A percentile compares a stretch with the other conserved stretches of the same genome.
Evolutionary conservation across 2,113 vertebrate species (phyloP).

Genomic region (Xiphias gladius): DNA sequence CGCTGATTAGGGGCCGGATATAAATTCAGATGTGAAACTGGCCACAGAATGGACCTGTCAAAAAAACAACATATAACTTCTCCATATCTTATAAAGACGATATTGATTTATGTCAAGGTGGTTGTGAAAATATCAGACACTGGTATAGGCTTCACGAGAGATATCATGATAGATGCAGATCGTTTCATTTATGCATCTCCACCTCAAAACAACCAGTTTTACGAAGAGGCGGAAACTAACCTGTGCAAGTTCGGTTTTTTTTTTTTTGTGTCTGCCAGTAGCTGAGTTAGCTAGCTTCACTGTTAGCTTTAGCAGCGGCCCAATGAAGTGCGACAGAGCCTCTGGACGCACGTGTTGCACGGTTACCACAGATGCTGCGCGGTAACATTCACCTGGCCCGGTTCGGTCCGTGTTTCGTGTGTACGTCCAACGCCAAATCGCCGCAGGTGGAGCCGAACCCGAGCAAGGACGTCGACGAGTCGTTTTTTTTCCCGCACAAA

Average conservation of each 20-base stretch:
- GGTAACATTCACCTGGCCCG: conserved; percentile 20
- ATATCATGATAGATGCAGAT: not conserved
- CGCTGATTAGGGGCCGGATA: no score
- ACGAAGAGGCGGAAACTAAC: not conserved
- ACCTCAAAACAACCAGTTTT: not conserved
- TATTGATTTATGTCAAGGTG: not conserved
- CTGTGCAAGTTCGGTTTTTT: not conserved
- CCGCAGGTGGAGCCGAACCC: not conserved
- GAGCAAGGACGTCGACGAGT: not conserved
- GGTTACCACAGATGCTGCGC: rapidly evolving
- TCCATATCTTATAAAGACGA: not conserved
- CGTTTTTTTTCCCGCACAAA: conserved; percentile 19
- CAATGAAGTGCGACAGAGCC: not conserved
- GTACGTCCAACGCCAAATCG: not conserved
- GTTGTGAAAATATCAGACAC: not conserved
- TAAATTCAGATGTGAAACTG: no score
- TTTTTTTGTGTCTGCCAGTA: not conserved
- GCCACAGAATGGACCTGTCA: no score
- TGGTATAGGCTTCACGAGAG: not conserved
- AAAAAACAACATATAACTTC: no score
- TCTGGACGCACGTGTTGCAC: not conserved
- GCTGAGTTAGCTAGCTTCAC: not conserved
- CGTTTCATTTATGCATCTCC: not conserved
- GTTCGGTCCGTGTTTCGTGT: not conserved
- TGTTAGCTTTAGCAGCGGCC: conserved; percentile 17